Percentiles rank a stretch among this genome's conserved stretches.
Evolutionary conservation across 2,797 vertebrate species (phyloP).

Genomic region (Ctenopoma multispine): DNA sequence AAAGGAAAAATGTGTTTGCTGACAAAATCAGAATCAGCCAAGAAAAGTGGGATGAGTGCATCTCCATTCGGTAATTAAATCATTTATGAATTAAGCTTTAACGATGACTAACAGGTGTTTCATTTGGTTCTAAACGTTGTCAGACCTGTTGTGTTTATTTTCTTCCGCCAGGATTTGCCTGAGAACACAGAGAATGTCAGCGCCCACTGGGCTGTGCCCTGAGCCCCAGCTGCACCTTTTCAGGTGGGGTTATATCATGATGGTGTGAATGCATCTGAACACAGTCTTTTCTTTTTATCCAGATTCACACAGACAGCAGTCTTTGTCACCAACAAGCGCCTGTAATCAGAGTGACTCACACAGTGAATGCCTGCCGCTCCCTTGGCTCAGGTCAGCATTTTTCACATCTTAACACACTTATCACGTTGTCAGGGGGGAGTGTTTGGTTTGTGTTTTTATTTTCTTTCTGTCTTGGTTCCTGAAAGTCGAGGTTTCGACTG

Average conservation of each 20-base stretch:
- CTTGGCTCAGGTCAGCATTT: slow-evolving; percentile 47
- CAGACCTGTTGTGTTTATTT: no score
- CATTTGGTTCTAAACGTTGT: no score
- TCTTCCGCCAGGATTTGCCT: no score
- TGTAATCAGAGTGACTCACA: slow-evolving; percentile 57
- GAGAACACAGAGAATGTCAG: no score
- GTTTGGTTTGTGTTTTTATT: slow-evolving; percentile 16
- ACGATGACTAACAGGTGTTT: no score
- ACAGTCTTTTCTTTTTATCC: not conserved
- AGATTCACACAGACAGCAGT: slow-evolving; percentile 11
- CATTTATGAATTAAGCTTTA: no score
- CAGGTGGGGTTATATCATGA: slow-evolving; percentile 20
- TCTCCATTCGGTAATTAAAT: no score
- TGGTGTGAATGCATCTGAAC: not conserved
- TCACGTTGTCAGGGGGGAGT: slow-evolving; percentile 18
- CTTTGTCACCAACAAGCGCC: slow-evolving; percentile 20
- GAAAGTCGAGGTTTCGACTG: not conserved
- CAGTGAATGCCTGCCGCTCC: slow-evolving; percentile 57
- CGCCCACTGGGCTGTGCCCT: not conserved
- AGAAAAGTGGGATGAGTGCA: no score
- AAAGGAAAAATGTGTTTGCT: no score
- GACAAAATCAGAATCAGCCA: no score
- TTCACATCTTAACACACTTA: slow-evolving; percentile 9
- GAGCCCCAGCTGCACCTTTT: not conserved
- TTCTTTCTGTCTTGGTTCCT: not conserved